These are phyloP conservation scores for Hemicrepidius hirtus DNA, from an alignment of 2,888 invertebrate genomes.

Conservation along the genomic window DNA sequence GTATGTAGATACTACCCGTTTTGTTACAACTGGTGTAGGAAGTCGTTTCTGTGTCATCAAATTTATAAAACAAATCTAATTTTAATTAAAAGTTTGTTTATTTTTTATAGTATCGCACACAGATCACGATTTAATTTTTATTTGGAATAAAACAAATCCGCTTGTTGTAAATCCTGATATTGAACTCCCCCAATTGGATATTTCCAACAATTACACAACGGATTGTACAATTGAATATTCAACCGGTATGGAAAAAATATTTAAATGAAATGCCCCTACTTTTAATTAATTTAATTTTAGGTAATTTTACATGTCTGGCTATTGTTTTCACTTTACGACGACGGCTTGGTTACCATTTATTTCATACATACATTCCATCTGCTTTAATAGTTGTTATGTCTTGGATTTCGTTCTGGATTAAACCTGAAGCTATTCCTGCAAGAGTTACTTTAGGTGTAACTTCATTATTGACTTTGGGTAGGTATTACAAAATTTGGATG, in stretches of 20 bases:
- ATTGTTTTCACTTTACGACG: conserved; percentile 89
- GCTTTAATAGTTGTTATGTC: conserved; percentile 95
- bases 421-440: conserved; percentile 93
- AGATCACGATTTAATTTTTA: conserved; percentile 90
- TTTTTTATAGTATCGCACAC: conserved; percentile 87
- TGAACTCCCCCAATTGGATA: conserved; percentile 91
- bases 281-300: conserved; percentile 70
- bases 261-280: background rate
- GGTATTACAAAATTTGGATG: conserved; percentile 51
- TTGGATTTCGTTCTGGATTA: conserved; percentile 98
- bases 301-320: conserved; percentile 95
- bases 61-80: too few species aligned
- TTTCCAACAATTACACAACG: conserved; percentile 90
- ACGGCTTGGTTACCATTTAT: conserved; percentile 90
- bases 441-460: conserved; percentile 92
- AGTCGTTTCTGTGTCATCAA: too few species aligned
- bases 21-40: too few species aligned
- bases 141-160: conserved; percentile 92
- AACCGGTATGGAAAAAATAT: conserved; percentile 75
- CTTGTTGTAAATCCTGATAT: conserved; percentile 91
- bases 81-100: background rate
- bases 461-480: conserved; percentile 88
- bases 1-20: too few species aligned
- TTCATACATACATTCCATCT: conserved; percentile 94
- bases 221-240: conserved; percentile 92